These are phyloP conservation scores for Muscina levida DNA, from an alignment of 2,888 invertebrate species.

Conservation along the genomic window DNA sequence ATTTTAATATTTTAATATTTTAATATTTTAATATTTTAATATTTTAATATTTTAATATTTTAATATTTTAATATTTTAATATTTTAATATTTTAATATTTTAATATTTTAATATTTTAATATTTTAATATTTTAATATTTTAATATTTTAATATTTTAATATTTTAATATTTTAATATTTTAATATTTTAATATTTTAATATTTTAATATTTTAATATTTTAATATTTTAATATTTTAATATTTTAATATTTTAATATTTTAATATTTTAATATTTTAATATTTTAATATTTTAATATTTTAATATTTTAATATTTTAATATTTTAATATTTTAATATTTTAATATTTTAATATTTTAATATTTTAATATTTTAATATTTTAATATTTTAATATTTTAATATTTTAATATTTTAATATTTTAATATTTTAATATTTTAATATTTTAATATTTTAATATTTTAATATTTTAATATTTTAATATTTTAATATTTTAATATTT, in stretches of 20 bases:
- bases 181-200: background rate
- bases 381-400: conserved; percentile 18
- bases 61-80: conserved; percentile 4
- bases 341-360: background rate
- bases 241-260: conserved; percentile 1
- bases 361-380: background rate
- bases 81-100: conserved; percentile 27
- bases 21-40: conserved; percentile 9
- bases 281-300: conserved; percentile 6
- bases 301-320: conserved; percentile 7
- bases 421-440: conserved; percentile 10
- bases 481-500: conserved; percentile 12
- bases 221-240: background rate
- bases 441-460: conserved; percentile 12
- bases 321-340: conserved; percentile 1
- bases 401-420: conserved; percentile 4
- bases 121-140: conserved; percentile 23
- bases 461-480: conserved; percentile 14
- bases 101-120: conserved; percentile 5
- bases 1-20: background rate
- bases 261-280: background rate
- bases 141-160: background rate
- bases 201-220: background rate
- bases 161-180: background rate
- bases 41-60: background rate